Evolutionary conservation across 2,113 vertebrate genomes (phyloP).

Genomic region (Xerus inauris): DNA sequence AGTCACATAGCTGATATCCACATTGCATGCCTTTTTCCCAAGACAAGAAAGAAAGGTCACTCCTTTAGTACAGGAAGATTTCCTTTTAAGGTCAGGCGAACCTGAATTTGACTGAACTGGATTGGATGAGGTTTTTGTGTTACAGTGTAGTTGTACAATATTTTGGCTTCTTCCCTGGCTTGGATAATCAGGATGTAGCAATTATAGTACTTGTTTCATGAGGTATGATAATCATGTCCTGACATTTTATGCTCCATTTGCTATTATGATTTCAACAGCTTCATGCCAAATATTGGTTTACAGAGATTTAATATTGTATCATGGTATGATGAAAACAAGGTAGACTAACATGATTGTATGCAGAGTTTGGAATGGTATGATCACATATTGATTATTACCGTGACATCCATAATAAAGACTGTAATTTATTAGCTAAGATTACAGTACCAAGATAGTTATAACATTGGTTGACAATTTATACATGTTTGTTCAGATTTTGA

Average conservation of each 20-base stretch:
- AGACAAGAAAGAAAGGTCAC: slow-evolving; percentile 3
- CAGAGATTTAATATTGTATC: slow-evolving; percentile 38
- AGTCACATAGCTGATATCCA: neutral
- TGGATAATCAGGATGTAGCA: slow-evolving; percentile 50
- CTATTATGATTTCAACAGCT: slow-evolving; percentile 57
- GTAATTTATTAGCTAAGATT: slow-evolving; percentile 18
- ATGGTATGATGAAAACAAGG: slow-evolving; percentile 46
- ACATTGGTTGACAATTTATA: neutral
- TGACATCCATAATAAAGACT: slow-evolving; percentile 41
- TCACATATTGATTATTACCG: slow-evolving; percentile 18
- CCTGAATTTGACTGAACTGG: neutral
- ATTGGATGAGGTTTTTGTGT: slow-evolving; percentile 2
- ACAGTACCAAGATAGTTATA: slow-evolving; percentile 32
- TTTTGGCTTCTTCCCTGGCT: slow-evolving; percentile 46
- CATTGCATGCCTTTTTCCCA: neutral
- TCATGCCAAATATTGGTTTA: slow-evolving; percentile 31
- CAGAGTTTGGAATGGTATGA: neutral
- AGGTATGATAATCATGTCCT: slow-evolving; percentile 66
- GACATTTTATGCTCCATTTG: slow-evolving; percentile 69
- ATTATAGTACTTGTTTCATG: slow-evolving; percentile 64
- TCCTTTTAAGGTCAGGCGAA: slow-evolving; percentile 39
- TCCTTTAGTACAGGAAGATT: neutral
- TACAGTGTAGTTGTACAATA: neutral
- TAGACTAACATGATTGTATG: neutral
- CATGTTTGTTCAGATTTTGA: neutral